Percentiles rank a stretch among this genome's conserved stretches.
phyloP scores from a whole-genome alignment of 2,113 vertebrate genomes.

The Porphyrio hochstetteri region DNA sequence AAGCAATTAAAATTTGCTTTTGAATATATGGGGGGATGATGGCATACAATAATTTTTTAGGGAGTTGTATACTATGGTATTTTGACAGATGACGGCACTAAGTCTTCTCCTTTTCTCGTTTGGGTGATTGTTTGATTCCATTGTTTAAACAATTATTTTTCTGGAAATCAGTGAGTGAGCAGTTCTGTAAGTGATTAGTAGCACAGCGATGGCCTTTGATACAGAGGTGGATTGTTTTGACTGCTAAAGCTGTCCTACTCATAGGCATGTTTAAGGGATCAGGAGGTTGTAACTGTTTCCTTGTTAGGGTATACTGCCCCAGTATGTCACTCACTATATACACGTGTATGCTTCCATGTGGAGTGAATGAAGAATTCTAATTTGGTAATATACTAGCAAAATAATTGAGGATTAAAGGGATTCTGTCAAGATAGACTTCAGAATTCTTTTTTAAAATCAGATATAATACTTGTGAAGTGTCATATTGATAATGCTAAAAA shows the following conservation, averaged over 20 bases:
- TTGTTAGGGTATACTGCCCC: neutral
- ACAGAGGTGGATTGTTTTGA: neutral
- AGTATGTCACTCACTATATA: neutral
- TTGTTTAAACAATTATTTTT: accelerated
- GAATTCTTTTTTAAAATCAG: neutral
- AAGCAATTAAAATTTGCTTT: neutral
- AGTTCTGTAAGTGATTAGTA: neutral
- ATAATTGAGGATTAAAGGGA: neutral
- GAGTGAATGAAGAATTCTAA: neutral
- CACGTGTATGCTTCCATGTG: neutral
- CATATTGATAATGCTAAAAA: neutral
- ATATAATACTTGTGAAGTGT: neutral
- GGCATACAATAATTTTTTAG: neutral
- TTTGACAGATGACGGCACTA: neutral
- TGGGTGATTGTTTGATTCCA: neutral
- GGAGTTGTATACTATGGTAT: neutral
- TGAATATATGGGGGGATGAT: neutral
- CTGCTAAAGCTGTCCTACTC: neutral
- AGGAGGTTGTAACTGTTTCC: neutral
- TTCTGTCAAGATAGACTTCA: neutral
- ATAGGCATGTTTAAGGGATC: neutral
- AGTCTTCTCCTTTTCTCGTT: neutral
- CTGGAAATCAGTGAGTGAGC: neutral
- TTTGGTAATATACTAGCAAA: neutral
- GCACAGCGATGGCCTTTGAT: neutral